A percentile compares a stretch with the other conserved stretches of the same genome.
phyloP scores from a whole-genome alignment of 1,140 invertebrate species.

The Maniola jurtina region DNA sequence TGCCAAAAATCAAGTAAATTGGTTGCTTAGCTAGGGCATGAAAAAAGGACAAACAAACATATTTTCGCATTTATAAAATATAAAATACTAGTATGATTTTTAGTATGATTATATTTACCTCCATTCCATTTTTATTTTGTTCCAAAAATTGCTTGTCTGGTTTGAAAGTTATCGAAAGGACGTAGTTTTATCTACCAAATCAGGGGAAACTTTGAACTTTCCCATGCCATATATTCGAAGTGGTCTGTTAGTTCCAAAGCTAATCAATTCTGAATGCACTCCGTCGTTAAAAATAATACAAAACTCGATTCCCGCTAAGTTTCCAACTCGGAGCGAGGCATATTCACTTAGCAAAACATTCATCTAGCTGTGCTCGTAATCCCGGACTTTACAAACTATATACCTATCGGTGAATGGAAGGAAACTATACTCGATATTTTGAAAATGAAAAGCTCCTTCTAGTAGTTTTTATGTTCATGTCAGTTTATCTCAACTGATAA shows the following conservation, averaged over 20 bases:
- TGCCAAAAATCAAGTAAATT: too few species aligned
- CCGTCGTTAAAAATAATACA: conserved; percentile 66
- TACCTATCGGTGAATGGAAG: background rate
- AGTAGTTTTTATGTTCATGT: background rate
- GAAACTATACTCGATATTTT: background rate
- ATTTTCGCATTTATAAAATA: too few species aligned
- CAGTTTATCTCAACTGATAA: background rate
- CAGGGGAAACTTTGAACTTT: conserved; percentile 23
- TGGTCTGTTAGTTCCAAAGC: conserved; percentile 50
- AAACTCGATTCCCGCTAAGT: conserved; percentile 50
- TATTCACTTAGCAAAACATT: conserved; percentile 65
- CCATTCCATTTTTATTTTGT: too few species aligned
- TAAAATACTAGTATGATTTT: too few species aligned
- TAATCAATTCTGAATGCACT: conserved; percentile 69
- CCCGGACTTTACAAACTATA: conserved; percentile 12
- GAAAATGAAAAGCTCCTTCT: background rate
- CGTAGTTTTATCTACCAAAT: conserved; percentile 14
- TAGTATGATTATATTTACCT: too few species aligned
- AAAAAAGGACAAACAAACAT: too few species aligned
- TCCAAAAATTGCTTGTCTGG: too few species aligned
- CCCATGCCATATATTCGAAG: conserved; percentile 45
- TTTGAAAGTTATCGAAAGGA: background rate
- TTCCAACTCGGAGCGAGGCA: conserved; percentile 53
- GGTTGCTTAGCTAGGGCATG: too few species aligned
- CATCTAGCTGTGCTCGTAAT: conserved; percentile 54